A percentile compares a stretch with the other conserved stretches of the same genome.
These are phyloP conservation scores for Trogon surrucura DNA, from an alignment of 2,113 vertebrate species.

Conservation along the genomic window DNA sequence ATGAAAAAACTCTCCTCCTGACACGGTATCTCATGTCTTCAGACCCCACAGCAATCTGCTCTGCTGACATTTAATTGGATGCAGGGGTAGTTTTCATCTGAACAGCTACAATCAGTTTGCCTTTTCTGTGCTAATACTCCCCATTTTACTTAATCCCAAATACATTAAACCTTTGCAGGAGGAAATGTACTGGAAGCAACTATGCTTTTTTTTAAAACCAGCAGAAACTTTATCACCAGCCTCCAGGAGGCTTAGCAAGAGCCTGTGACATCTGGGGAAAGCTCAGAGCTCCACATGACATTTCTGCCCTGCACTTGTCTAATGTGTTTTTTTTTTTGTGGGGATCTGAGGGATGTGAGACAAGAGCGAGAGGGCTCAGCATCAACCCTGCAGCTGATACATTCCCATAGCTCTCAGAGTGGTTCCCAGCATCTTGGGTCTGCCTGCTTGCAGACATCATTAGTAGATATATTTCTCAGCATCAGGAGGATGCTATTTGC, in stretches of 20 bases:
- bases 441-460: fast-evolving
- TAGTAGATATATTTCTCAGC: background rate
- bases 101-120: background rate
- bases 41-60: background rate
- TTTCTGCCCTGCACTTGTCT: background rate
- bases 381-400: fast-evolving
- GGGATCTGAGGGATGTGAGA: fast-evolving
- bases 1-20: background rate
- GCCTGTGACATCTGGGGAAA: background rate
- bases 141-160: background rate
- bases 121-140: background rate
- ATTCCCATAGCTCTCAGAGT: fast-evolving
- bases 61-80: slow-evolving; percentile 7
- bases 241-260: background rate
- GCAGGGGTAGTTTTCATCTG: background rate
- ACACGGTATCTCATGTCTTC: background rate
- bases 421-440: no score
- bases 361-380: background rate
- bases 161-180: background rate
- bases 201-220: background rate
- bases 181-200: background rate
- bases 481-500: background rate
- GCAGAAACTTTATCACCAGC: background rate
- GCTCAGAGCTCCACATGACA: background rate
- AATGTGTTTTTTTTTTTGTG: fast-evolving